Percentiles rank a stretch among this genome's conserved stretches.
Conservation (phyloP, 2,888 invertebrate species). For the Steinernema scapterisci region DNA sequence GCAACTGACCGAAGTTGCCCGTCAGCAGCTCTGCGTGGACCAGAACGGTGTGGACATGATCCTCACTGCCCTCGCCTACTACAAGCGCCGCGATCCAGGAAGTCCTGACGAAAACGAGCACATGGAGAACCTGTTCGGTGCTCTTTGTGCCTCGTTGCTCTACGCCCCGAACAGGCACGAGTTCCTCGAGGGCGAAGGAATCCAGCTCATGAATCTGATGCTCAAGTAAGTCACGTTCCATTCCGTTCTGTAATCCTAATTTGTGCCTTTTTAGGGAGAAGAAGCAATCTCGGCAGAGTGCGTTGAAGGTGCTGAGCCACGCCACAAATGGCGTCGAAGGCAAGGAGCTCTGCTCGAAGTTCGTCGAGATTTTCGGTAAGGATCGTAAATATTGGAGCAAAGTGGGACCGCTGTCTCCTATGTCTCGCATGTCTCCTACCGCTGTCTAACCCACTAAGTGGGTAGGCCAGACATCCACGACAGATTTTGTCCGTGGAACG, state of each 20-base stretch:
- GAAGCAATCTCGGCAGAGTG: slow-evolving; percentile 92
- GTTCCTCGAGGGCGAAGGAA: slow-evolving; percentile 92
- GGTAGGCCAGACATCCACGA: no score
- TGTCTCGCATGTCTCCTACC: no score
- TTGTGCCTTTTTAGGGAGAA: slow-evolving; percentile 75
- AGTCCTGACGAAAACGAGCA: slow-evolving; percentile 87
- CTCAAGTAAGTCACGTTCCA: slow-evolving; percentile 72
- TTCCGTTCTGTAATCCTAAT: neutral
- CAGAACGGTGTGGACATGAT: slow-evolving; percentile 93
- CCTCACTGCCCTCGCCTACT: slow-evolving; percentile 74
- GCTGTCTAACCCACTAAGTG: no score
- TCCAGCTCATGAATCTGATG: slow-evolving; percentile 99
- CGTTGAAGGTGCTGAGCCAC: slow-evolving; percentile 88
- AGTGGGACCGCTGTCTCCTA: no score
- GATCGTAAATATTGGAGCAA: no score
- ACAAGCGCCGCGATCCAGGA: slow-evolving; percentile 63
- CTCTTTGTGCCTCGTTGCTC: slow-evolving; percentile 90
- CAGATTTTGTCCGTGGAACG: no score
- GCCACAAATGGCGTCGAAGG: slow-evolving; percentile 92
- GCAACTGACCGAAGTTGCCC: slow-evolving; percentile 80
- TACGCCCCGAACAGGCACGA: slow-evolving; percentile 81
- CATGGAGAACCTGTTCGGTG: slow-evolving; percentile 98
- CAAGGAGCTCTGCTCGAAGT: slow-evolving; percentile 87
- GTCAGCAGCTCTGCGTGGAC: slow-evolving; percentile 58
- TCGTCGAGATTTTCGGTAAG: slow-evolving; percentile 86